Evolutionary conservation across 1,140 invertebrate species (phyloP), one percentile per base, ranked within the genome.

Genomic region (Bradynema listronoti): DNA sequence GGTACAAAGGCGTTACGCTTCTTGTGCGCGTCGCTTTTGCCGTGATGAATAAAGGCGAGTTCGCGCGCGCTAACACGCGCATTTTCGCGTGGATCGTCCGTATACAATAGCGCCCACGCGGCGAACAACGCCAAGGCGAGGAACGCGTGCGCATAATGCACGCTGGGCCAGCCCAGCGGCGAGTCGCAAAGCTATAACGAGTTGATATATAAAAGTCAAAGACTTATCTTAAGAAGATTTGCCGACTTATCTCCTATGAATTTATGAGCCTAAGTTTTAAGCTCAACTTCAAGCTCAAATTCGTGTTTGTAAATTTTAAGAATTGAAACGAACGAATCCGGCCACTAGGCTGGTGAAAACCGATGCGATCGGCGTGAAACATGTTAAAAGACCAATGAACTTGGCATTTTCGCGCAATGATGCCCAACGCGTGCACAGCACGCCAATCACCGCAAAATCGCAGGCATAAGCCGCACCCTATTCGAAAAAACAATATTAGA

Each of bases 391-490:
- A 25, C 64, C 67, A 29, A 66, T 36, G 41, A 66, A 66, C 29
- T 68, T n/a, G 2, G 45, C 65, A 43, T 66, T 43, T 56, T 66
- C 59, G 30, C 68, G 63, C n/a, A 66, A 45, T 24, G 41, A 30
- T 2, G 65, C 65, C 65, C 65, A 66, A 30, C 56, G 64, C 11
- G 64, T 32, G 19, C 63, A 65, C 14, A 65, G 29, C 22, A 65
- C 53, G 24, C 63, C 63, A 29, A 66, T 69, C 27, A 63, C 63
- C 11, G 63, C 65, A 58, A 65, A 65, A 52, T 65, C 63, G 2
- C 62, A 61, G 6, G 63, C 16, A 34, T 68, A 65, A 16, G 63
- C 46, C 1, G 66, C 36, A 16, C 63, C 63, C 27, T 60, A 36
- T n/a, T n/a, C n/a, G n/a, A n/a, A n/a, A n/a, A n/a, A n/a, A n/a